Base-by-base conservation (phyloP, 2,888 invertebrate species). In the Diploptera punctata region DNA sequence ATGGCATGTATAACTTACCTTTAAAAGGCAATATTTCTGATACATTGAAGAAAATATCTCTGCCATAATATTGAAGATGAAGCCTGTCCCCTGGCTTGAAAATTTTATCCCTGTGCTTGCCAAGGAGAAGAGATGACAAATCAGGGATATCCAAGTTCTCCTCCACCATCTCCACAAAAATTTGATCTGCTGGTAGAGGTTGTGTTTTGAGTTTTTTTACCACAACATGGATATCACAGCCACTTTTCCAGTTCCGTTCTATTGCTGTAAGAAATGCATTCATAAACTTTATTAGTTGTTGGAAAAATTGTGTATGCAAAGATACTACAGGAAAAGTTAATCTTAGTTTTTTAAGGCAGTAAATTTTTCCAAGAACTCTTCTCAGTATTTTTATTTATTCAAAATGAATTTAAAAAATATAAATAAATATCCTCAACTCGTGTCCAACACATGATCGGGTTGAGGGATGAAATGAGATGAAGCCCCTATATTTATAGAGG, bases 31-130 rank as follows among this genome's bases (percentile, higher is more conserved):
- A 78, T 19, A 83, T 78, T 31, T 77, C 57, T 49, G 78, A 74
- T 33, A 86, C 81, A 77, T 81, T 80, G 78, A 85, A 85, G 69
- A 78, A 80, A 54, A 86, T 78, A 70, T 79, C 77, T 78, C 81
- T 84, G 19, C 86, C 86, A 79, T 84, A 87, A 78, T 82, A 86
- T 72, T 84, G 80, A 67, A 83, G 75, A 19, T 71, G 76, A 60
- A 86, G 79, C 78, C 78, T 82, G 77, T 85, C 86, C 29, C 82
- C 82, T 13, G 78, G 67, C 18, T 79, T 77, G 62, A 86, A 78
- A 75, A 86, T 79, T 72, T 80, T 82, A n/a, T 79, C 78, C 31
- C 77, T 73, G 73, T 79, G 77, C 5, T 73, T 76, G 74, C 80
- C 80, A 38, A 78, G 79, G 21, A 83, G 31, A 43, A 75, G 29